These are phyloP conservation scores for Phengaris arion DNA, from an alignment of 2,888 invertebrate species.

Conservation along the genomic window DNA sequence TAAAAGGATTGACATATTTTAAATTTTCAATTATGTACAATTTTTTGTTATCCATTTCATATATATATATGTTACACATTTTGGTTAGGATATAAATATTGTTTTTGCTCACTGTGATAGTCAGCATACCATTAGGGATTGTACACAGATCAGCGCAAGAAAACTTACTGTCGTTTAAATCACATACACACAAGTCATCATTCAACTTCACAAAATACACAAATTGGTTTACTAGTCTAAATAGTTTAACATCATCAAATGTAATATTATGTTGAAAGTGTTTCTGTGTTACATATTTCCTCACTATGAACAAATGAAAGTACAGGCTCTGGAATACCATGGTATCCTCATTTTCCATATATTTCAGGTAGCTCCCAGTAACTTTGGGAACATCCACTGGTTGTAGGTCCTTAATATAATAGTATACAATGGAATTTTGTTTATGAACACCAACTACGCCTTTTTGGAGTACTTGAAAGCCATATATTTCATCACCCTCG, in stretches of 20 bases:
- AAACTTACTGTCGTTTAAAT: constrained; percentile 41
- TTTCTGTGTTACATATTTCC: constrained; percentile 43
- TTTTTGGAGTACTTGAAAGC: constrained; percentile 49
- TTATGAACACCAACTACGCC: constrained; percentile 58
- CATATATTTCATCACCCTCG: constrained; percentile 50
- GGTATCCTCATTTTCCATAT: constrained; percentile 51
- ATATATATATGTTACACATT: constrained; percentile 1
- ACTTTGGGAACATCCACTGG: constrained; percentile 42
- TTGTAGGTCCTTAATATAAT: constrained; percentile 51
- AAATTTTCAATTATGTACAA: not conserved
- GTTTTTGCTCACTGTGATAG: not conserved
- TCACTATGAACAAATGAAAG: constrained; percentile 48
- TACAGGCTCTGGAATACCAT: constrained; percentile 48
- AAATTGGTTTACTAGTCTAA: constrained; percentile 44
- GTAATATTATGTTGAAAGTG: constrained; percentile 40
- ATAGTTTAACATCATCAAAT: constrained; percentile 52
- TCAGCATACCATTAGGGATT: constrained; percentile 48
- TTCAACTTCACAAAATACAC: constrained; percentile 51
- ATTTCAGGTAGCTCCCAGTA: constrained; percentile 51
- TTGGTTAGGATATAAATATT: constrained; percentile 1
- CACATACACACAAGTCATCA: constrained; percentile 51
- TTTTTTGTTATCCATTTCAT: not conserved
- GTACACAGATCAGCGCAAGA: constrained; percentile 39
- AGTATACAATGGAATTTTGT: constrained; percentile 50
- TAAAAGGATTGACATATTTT: not conserved